Conservation (phyloP, 2,888 invertebrate species). For the Drosophila antonietae region DNA sequence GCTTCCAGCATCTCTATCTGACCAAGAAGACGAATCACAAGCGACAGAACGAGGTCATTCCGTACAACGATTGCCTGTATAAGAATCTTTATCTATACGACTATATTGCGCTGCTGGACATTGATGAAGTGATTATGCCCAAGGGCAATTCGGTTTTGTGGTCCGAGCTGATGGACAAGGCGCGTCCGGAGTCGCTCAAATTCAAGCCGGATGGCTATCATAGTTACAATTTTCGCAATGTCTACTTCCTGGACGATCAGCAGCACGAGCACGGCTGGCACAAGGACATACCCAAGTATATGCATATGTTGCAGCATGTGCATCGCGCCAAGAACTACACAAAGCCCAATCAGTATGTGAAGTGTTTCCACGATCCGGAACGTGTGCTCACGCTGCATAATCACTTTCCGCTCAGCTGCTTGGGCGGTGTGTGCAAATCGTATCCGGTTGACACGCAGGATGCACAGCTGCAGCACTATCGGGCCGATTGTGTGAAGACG, state of each 20-base stretch:
- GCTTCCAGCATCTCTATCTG: conserved; percentile 94
- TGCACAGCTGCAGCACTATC: conserved; percentile 96
- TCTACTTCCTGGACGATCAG: conserved; percentile 96
- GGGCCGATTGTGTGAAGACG: conserved; percentile 95
- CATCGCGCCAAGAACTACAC: conserved; percentile 96
- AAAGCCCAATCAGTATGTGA: conserved; percentile 96
- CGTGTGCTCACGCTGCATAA: conserved; percentile 95
- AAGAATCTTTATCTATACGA: conserved; percentile 95
- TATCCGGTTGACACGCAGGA: conserved; percentile 92
- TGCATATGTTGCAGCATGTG: conserved; percentile 97
- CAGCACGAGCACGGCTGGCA: conserved; percentile 92
- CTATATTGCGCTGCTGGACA: conserved; percentile 95
- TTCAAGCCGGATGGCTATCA: conserved; percentile 87
- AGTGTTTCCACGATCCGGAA: conserved; percentile 97
- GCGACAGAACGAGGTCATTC: conserved; percentile 96
- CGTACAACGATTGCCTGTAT: conserved; percentile 98
- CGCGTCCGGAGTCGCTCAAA: conserved; percentile 88
- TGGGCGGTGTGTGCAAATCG: conserved; percentile 93
- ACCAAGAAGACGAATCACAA: conserved; percentile 97
- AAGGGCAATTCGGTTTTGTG: conserved; percentile 88
- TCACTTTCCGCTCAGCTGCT: conserved; percentile 95
- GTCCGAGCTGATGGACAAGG: conserved; percentile 91
- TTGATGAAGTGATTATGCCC: conserved; percentile 98
- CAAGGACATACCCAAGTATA: conserved; percentile 92
- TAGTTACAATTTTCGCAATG: conserved; percentile 94